Evolutionary conservation across 2,888 invertebrate genomes (phyloP).

Genomic region (Caenorhabditis uteleia): DNA sequence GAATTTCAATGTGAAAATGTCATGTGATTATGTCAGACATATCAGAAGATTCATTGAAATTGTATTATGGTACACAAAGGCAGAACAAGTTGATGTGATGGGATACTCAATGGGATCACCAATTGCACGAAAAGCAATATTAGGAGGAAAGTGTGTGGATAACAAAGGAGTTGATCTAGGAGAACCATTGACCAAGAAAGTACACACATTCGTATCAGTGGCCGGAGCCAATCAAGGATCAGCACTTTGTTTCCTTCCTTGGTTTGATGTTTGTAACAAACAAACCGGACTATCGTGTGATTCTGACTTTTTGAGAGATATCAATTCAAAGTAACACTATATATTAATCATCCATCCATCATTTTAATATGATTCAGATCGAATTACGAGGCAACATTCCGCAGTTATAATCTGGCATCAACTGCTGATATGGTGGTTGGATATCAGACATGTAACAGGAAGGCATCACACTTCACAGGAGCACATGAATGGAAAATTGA

Average conservation of each 20-base stretch:
- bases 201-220: constrained; percentile 56
- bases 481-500: neutral
- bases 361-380: neutral
- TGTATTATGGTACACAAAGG: neutral
- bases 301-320: constrained; percentile 53
- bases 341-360: neutral
- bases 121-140: constrained; percentile 56
- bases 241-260: constrained; percentile 49
- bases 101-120: constrained; percentile 65
- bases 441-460: neutral
- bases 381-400: neutral
- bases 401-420: neutral
- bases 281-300: constrained; percentile 56
- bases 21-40: neutral
- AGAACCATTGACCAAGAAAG: constrained; percentile 45
- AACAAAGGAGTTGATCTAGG: constrained; percentile 55
- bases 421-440: neutral
- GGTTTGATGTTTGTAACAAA: constrained; percentile 55
- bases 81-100: constrained; percentile 54
- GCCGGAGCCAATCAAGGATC: constrained; percentile 62
- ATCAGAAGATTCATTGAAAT: constrained; percentile 1
- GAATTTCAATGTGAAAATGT: neutral
- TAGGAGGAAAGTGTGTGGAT: constrained; percentile 46
- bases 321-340: constrained; percentile 40
- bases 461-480: neutral